These are phyloP conservation scores for Tragelaphus strepsiceros DNA, from an alignment of 2,113 vertebrate species.

Conservation along the genomic window DNA sequence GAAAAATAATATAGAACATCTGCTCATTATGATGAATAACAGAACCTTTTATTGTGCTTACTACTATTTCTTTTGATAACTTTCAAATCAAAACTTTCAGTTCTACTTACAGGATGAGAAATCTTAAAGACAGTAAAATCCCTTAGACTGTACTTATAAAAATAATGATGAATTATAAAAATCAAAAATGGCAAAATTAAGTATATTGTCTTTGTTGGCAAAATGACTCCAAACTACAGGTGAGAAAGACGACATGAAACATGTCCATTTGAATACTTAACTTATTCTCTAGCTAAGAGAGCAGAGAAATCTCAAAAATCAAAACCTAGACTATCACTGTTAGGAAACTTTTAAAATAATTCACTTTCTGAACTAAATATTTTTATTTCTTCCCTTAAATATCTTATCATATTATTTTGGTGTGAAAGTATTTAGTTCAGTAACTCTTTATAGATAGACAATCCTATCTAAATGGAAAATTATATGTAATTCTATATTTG, in stretches of 20 bases:
- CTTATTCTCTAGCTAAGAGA: neutral
- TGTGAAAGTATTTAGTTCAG: neutral
- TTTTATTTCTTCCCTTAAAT: neutral
- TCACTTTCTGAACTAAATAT: neutral
- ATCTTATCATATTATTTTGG: neutral
- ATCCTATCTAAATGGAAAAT: neutral
- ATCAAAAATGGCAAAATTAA: neutral
- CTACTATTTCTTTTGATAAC: neutral
- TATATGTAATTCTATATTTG: neutral
- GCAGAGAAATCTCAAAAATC: neutral
- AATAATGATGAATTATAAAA: conserved; percentile 23
- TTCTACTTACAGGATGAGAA: neutral
- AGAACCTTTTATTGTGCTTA: neutral
- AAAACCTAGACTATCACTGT: neutral
- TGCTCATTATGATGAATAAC: neutral
- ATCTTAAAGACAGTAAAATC: neutral
- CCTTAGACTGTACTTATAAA: neutral
- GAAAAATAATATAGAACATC: neutral
- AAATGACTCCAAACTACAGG: neutral
- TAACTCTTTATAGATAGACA: neutral
- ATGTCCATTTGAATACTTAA: neutral
- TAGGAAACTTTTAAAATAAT: neutral
- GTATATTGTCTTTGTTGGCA: neutral
- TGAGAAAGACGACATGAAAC: neutral
- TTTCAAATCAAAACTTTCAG: neutral